Evolutionary conservation across 2,797 vertebrate species (phyloP), one percentile per base, ranked within the genome.

Genomic region (Xiphorhynchus erythropygius): DNA sequence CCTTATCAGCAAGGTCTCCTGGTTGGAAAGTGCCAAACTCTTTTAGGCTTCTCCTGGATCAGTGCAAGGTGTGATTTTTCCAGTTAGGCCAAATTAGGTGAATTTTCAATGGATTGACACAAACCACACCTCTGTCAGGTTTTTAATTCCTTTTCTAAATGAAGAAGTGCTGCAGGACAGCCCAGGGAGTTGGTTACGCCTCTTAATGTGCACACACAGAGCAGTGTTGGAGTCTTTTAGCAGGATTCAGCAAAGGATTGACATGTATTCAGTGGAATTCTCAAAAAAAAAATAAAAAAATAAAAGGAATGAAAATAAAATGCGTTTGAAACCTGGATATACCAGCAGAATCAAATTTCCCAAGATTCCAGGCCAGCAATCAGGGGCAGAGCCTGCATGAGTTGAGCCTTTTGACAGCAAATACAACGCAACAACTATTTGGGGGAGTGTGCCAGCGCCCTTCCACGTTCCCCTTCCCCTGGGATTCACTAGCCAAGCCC

Each of bases 401-500:
- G 65, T 65, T n/a, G 70, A 74, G 52, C 4, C 41, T 89, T 90
- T 81, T 37, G 32, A 7, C 67, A 81, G 53, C 91, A 70, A 92
- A 73, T 56, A 84, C 80, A 94, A 55, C 74, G 44, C 82, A 79
- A 59, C 91, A 95, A 83, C 56, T 49, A 84, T 64, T 33, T 75
- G 57, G 78, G 44, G 47, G 77, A 71, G 16, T 27, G 21, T 94
- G 92, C 94, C 87, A 96, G 87, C 49, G 17, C 53, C 87, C 47
- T 84, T 94, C 70, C 55, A 75, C 71, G 23, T 44, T 93, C 93
- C 92, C 18, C 7, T 47, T 96, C 92, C 92, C 70, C 37, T 15
- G 56, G 76, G 90, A 89, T 91, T 91, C 89, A 70, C 77, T 95
- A 7, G 76, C 87, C 56, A 82, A 82, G 81, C 84, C 77, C 77